Evolutionary conservation across 2,888 invertebrate species (phyloP).

Genomic region (Fabriciana adippe): DNA sequence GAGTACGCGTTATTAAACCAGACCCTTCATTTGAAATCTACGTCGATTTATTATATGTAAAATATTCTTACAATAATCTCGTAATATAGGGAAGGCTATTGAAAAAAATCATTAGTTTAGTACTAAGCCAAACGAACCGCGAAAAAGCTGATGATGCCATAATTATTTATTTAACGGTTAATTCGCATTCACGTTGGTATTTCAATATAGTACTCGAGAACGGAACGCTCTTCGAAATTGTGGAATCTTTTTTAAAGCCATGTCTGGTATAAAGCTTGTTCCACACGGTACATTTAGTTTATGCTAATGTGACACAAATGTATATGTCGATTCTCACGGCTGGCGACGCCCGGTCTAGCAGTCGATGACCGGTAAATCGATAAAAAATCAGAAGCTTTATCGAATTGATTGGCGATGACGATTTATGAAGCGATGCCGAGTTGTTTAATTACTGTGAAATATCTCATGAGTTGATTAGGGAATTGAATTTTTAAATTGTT

Average conservation of each 20-base stretch:
- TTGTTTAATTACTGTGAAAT: slow-evolving; percentile 31
- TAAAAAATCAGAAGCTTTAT: slow-evolving; percentile 42
- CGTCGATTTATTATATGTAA: slow-evolving; percentile 29
- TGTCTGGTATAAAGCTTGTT: slow-evolving; percentile 38
- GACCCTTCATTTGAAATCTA: slow-evolving; percentile 18
- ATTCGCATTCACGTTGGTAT: slow-evolving; percentile 36
- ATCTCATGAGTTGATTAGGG: slow-evolving; percentile 17
- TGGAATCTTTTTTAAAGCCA: slow-evolving; percentile 37
- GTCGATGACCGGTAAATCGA: slow-evolving; percentile 61
- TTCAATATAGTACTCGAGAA: slow-evolving; percentile 36
- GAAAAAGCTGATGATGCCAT: slow-evolving; percentile 37
- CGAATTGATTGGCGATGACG: slow-evolving; percentile 35
- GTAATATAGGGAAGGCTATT: slow-evolving; percentile 33
- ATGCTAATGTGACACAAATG: slow-evolving; percentile 63
- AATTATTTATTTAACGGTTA: slow-evolving; percentile 40
- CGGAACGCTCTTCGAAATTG: slow-evolving; percentile 39
- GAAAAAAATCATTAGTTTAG: slow-evolving; percentile 35
- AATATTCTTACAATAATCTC: slow-evolving; percentile 32
- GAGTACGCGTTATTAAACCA: slow-evolving; percentile 18
- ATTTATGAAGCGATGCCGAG: slow-evolving; percentile 33
- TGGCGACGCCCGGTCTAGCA: slow-evolving; percentile 73
- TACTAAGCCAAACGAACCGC: slow-evolving; percentile 36
- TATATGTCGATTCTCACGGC: slow-evolving; percentile 69
- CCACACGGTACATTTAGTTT: slow-evolving; percentile 57
- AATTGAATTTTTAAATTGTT: background rate